phyloP scores from a whole-genome alignment of 35 echinoderm and acorn worm genomes.

The Hemicentrotus pulcherrimus region DNA sequence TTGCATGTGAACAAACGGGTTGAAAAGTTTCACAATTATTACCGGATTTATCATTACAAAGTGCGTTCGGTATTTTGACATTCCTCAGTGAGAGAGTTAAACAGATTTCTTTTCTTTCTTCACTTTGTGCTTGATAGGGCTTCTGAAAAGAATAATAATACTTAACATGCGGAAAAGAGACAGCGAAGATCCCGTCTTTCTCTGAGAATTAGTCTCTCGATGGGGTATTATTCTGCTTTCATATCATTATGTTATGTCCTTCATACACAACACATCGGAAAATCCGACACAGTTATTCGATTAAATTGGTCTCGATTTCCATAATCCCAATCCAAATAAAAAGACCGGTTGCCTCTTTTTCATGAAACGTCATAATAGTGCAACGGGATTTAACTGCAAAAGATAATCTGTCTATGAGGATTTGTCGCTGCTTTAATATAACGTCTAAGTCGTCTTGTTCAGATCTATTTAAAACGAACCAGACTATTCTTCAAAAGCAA shows the following conservation, averaged over 20 bases:
- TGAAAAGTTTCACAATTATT: no score
- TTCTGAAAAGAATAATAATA: neutral
- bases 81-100: neutral
- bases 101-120: neutral
- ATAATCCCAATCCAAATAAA: neutral
- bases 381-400: neutral
- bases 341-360: neutral
- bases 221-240: no score
- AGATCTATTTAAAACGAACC: neutral
- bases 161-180: neutral
- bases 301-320: constrained; percentile 6
- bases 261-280: neutral
- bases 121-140: neutral
- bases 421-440: neutral
- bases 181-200: neutral
- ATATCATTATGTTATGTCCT: neutral
- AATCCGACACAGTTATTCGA: neutral
- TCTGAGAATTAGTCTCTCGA: neutral
- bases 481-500: neutral
- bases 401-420: neutral
- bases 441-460: neutral
- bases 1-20: no score
- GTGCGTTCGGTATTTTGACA: neutral
- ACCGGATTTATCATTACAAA: neutral
- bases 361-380: neutral